Conservation (phyloP, 2,888 invertebrate genomes). For the Dastarcus helophoroides region DNA sequence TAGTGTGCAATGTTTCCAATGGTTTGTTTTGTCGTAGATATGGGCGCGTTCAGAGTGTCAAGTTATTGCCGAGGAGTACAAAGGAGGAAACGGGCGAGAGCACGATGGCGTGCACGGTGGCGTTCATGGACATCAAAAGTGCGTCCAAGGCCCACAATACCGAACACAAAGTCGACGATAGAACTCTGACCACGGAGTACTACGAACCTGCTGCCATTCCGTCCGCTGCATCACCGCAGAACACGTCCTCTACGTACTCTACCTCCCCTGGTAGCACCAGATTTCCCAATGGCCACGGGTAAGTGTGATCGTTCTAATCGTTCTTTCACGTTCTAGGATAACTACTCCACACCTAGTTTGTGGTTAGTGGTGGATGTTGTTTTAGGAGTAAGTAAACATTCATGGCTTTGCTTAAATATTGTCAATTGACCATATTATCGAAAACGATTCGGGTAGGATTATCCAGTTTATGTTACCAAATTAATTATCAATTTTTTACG, state of each 20-base stretch:
- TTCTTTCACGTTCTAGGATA: too few relatives aligned
- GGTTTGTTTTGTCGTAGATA: conserved; percentile 53
- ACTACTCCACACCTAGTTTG: too few relatives aligned
- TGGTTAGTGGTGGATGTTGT: too few relatives aligned
- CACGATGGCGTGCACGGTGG: conserved; percentile 76
- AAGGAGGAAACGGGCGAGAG: conserved; percentile 45
- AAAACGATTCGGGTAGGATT: too few relatives aligned
- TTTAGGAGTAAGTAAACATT: too few relatives aligned
- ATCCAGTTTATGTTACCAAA: too few relatives aligned
- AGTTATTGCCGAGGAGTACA: conserved; percentile 61
- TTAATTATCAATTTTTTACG: too few relatives aligned
- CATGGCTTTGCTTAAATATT: too few relatives aligned
- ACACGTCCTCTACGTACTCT: conserved; percentile 45
- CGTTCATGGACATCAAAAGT: conserved; percentile 95
- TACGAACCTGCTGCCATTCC: conserved; percentile 75
- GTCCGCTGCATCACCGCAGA: conserved; percentile 44
- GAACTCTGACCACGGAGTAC: conserved; percentile 80
- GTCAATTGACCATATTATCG: too few relatives aligned
- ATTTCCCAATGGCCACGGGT: conserved; percentile 45
- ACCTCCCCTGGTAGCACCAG: conserved; percentile 46
- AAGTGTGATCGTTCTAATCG: too few relatives aligned
- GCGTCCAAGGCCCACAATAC: conserved; percentile 85
- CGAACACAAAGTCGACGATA: conserved; percentile 80
- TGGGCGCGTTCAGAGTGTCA: conserved; percentile 96
- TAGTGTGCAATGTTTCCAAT: background rate